Conservation (phyloP, 2,888 invertebrate genomes). For the Melitaea athalia region DNA sequence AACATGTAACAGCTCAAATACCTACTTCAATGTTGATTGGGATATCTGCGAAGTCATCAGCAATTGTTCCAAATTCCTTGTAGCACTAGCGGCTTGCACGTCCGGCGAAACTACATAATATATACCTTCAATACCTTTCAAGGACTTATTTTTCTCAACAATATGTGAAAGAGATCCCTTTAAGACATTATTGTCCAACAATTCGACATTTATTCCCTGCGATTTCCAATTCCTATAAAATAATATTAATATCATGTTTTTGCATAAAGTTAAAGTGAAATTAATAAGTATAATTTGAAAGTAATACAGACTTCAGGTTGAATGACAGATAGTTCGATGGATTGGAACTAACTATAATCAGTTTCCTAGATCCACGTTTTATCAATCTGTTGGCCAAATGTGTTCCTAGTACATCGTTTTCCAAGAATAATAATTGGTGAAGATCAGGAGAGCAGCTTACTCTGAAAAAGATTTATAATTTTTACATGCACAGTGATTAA, state of each 20-base stretch:
- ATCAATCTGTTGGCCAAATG: constrained; percentile 52
- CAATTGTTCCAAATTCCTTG: constrained; percentile 17
- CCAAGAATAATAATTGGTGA: constrained; percentile 51
- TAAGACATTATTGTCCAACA: constrained; percentile 4
- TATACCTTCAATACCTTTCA: constrained; percentile 24
- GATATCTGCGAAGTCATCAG: constrained; percentile 8
- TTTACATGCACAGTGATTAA: no score
- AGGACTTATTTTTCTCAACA: constrained; percentile 11
- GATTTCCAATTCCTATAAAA: neutral
- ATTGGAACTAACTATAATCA: constrained; percentile 45
- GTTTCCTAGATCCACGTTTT: constrained; percentile 51
- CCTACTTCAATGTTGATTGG: constrained; percentile 25
- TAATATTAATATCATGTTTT: neutral
- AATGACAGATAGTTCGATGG: constrained; percentile 23
- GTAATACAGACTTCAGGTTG: constrained; percentile 26
- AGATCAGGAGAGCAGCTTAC: constrained; percentile 44
- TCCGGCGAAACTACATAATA: constrained; percentile 21
- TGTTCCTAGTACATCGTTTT: constrained; percentile 47
- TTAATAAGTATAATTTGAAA: neutral
- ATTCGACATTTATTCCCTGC: constrained; percentile 20
- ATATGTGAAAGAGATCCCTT: constrained; percentile 5
- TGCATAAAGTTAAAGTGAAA: neutral
- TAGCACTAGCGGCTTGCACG: constrained; percentile 5
- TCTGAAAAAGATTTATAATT: constrained; percentile 38
- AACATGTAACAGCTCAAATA: neutral